Conservation (phyloP, 30 jellyfish, hydroid and myxozoan species). For the Morbakka virulenta region DNA sequence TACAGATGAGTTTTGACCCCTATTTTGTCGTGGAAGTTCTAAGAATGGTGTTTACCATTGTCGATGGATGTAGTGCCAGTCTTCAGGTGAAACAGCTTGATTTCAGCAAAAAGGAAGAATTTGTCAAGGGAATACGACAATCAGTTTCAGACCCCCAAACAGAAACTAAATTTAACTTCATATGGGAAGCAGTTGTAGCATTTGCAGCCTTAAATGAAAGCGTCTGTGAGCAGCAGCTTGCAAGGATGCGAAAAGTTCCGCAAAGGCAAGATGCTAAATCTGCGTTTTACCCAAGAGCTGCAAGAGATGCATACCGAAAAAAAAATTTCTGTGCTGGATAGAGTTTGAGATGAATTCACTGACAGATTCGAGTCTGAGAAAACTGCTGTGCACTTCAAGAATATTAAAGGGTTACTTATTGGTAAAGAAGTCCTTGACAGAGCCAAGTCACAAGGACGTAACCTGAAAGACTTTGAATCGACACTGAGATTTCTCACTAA, state of each 20-base stretch:
- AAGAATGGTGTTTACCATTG: slow-evolving; percentile 41
- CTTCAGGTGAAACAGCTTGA: slow-evolving; percentile 26
- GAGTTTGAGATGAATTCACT: background rate
- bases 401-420: slow-evolving; percentile 9
- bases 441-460: too few species aligned
- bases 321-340: background rate
- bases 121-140: background rate
- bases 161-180: slow-evolving; percentile 2
- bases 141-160: slow-evolving; percentile 17
- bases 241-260: slow-evolving; percentile 17
- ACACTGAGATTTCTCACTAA: too few species aligned
- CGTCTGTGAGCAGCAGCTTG: background rate
- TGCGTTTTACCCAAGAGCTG: too few species aligned
- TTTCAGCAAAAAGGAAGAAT: slow-evolving; percentile 22
- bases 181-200: too few species aligned
- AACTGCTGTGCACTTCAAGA: too few species aligned
- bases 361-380: background rate
- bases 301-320: background rate
- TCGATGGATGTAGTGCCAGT: slow-evolving; percentile 49
- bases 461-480: too few species aligned
- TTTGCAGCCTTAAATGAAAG: background rate
- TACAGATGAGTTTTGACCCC: slow-evolving; percentile 34
- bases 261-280: slow-evolving; percentile 6
- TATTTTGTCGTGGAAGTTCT: slow-evolving; percentile 9
- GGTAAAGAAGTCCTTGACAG: slow-evolving; percentile 38